Conservation (phyloP, 2,113 vertebrate genomes). For the Tupaia chinensis region DNA sequence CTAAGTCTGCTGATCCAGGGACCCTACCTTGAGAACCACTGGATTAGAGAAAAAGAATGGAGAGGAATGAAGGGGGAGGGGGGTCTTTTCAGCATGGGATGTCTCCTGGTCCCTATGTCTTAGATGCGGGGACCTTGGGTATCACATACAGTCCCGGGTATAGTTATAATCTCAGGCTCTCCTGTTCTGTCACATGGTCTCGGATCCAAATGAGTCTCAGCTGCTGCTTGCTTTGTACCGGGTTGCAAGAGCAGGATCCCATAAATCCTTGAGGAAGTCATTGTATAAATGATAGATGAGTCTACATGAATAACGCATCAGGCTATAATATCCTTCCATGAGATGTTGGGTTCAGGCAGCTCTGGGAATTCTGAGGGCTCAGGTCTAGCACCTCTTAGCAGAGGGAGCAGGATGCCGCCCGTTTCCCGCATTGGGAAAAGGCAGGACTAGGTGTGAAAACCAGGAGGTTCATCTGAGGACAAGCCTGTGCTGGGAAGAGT, state of each 20-base stretch:
- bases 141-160: not conserved
- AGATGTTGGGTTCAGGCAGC: not conserved
- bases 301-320: not conserved
- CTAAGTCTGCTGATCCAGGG: not conserved
- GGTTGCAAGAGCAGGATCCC: not conserved
- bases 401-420: not conserved
- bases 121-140: not conserved
- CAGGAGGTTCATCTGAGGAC: constrained; percentile 67
- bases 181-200: not conserved
- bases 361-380: not conserved
- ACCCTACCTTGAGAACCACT: not conserved
- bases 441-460: not conserved
- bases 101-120: not conserved
- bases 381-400: not conserved
- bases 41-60: not conserved
- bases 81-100: not conserved
- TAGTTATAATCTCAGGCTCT: not conserved
- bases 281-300: not conserved
- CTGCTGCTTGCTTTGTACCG: not conserved
- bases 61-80: not conserved
- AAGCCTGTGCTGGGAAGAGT: constrained; percentile 58
- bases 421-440: not conserved
- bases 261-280: not conserved
- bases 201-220: not conserved
- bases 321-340: not conserved